Evolutionary conservation across 2,888 invertebrate species (phyloP), one percentile per base, ranked within the genome.

Genomic region (Drosophila koepferae): DNA sequence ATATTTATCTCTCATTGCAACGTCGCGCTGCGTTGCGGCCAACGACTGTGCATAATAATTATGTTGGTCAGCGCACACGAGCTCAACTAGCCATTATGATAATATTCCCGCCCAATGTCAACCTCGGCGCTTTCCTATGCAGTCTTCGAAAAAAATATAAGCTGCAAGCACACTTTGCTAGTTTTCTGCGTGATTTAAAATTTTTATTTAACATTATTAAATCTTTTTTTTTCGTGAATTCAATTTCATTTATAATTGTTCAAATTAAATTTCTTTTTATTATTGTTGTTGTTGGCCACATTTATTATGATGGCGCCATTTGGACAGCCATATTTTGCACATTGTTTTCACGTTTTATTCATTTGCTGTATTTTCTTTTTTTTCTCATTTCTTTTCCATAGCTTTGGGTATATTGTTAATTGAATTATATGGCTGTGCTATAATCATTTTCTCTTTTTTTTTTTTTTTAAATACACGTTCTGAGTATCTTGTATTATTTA

Each of bases 1-100:
- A 90, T 91, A 91, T 88, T 90, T 90, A 90, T 90, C 90, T 88
- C 88, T 80, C 88, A 85, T 67, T 89, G 86, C 81, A 63, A 70
- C 64, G 72, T 61, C 65, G 54, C 53, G 54, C 46, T 38, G 66
- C 53, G 53, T 46, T 20, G 66, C 65, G 12, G n/a, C 67, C 74
- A 62, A 65, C 69, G 63, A 59, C 53, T 54, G 48, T 74, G 73
- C 74, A 80, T 72, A 71, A 84, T 85, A 80, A 85, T 86, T 86
- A 85, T 80, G 69, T 71, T 80, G 76, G 55, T 62, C 74, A 68
- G 20, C 34, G 48, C 67, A 62, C 59, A 66, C 34, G 5, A 48
- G 53, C 49, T 59, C 46, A 59, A 53, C n/a, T 20, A 3, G 20
- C 20, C 44, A 14, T 20, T 14, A 20, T 44, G 20, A 12, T 20